These are phyloP conservation scores for Ormyrus pomaceus DNA, from an alignment of 2,888 invertebrate species.

Conservation along the genomic window DNA sequence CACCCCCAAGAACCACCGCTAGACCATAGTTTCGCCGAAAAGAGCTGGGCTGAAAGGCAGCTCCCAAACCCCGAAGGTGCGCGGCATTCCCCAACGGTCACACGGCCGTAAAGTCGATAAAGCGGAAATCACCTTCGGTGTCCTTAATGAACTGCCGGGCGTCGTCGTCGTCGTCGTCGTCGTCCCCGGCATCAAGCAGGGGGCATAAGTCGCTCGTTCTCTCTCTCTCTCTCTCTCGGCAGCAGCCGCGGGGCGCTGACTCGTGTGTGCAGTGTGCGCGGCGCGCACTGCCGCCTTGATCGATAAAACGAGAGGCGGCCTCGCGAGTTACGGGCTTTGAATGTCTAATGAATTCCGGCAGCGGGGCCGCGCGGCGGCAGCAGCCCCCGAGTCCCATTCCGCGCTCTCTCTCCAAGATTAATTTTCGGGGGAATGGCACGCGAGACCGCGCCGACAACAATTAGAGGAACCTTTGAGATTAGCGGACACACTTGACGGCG, in stretches of 20 bases:
- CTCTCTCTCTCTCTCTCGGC: neutral
- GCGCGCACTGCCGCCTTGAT: slow-evolving; percentile 6
- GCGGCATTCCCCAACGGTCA: neutral
- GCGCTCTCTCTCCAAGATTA: slow-evolving; percentile 60
- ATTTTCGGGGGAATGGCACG: slow-evolving; percentile 59
- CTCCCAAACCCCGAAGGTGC: too few relatives aligned
- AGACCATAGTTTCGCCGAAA: too few relatives aligned
- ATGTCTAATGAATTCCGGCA: slow-evolving; percentile 51
- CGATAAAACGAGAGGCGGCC: slow-evolving; percentile 34
- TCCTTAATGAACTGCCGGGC: slow-evolving; percentile 13
- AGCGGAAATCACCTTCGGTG: too few relatives aligned
- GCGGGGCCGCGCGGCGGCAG: neutral
- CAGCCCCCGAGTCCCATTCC: neutral
- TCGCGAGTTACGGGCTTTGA: slow-evolving; percentile 46
- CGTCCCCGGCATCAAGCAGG: too few relatives aligned
- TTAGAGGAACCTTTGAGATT: slow-evolving; percentile 64
- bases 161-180: too few relatives aligned
- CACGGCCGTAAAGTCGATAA: too few relatives aligned
- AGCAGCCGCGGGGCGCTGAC: neutral
- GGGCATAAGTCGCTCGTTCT: neutral
- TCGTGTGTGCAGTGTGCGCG: too few relatives aligned
- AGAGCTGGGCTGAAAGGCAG: too few relatives aligned
- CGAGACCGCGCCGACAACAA: slow-evolving; percentile 62
- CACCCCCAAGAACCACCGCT: too few relatives aligned
- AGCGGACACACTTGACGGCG: slow-evolving; percentile 34